Evolutionary conservation across 2,888 invertebrate genomes (phyloP).

Genomic region (Aporophyla nigra): DNA sequence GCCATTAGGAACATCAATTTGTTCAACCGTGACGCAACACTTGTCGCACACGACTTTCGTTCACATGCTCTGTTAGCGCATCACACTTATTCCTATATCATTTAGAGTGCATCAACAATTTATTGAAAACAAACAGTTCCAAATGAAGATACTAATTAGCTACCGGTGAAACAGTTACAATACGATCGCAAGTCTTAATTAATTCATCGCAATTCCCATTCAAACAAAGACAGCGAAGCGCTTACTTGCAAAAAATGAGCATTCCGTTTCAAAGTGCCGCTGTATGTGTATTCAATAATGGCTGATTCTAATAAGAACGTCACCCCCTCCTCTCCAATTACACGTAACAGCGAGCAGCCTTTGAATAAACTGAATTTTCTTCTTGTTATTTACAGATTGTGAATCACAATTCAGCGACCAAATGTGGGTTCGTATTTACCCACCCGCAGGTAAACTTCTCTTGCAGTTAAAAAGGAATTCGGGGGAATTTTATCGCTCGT

Average conservation of each 20-base stretch:
- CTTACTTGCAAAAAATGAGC: conserved; percentile 60
- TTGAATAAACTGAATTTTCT: conserved; percentile 75
- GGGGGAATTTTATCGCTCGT: conserved; percentile 88
- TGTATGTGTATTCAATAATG: conserved; percentile 60
- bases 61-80: conserved; percentile 76
- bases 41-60: conserved; percentile 82
- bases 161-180: conserved; percentile 6
- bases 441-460: conserved; percentile 88
- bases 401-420: conserved; percentile 85
- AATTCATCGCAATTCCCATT: conserved; percentile 38
- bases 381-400: conserved; percentile 83
- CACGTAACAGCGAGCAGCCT: conserved; percentile 68
- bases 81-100: conserved; percentile 64
- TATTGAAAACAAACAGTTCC: conserved; percentile 9
- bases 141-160: conserved; percentile 15
- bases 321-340: conserved; percentile 64
- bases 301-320: conserved; percentile 66
- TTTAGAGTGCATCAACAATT: conserved; percentile 11
- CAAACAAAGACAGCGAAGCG: conserved; percentile 50
- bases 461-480: conserved; percentile 88
- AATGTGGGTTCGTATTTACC: conserved; percentile 88
- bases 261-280: conserved; percentile 45
- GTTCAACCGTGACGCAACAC: conserved; percentile 84
- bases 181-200: conserved; percentile 34
- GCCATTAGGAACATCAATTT: conserved; percentile 87